Conservation (phyloP, 2,888 invertebrate species). For the Dioctria rufipes region DNA sequence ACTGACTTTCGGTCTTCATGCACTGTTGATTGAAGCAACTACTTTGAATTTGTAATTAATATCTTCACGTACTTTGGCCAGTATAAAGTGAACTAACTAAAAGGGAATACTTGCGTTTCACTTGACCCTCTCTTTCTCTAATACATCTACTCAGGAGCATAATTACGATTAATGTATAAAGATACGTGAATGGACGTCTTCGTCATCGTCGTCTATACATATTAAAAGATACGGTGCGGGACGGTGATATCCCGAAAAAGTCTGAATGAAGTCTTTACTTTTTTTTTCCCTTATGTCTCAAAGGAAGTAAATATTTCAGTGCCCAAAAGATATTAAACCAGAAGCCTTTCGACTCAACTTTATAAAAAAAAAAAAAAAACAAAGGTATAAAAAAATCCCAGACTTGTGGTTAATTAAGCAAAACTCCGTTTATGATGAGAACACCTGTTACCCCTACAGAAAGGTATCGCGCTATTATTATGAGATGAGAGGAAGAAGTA, state of each 20-base stretch:
- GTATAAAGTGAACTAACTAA: neutral
- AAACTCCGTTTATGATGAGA: conserved; percentile 54
- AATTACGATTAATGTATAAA: conserved; percentile 14
- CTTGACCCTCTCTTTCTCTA: neutral
- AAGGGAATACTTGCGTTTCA: conserved; percentile 6
- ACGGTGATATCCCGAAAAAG: neutral
- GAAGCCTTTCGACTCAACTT: conserved; percentile 2
- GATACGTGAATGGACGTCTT: neutral
- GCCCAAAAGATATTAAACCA: neutral
- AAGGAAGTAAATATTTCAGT: conserved; percentile 36
- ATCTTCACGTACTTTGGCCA: conserved; percentile 13
- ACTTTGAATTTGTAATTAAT: conserved; percentile 59
- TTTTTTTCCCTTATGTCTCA: neutral
- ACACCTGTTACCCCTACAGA: conserved; percentile 21
- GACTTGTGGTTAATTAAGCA: conserved; percentile 55
- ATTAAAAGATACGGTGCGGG: neutral
- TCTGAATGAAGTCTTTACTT: conserved; percentile 23
- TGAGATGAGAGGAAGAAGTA: neutral
- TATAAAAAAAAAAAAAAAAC: neutral
- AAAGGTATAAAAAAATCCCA: neutral
- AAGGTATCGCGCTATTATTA: neutral
- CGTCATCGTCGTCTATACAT: neutral
- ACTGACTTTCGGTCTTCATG: conserved; percentile 37
- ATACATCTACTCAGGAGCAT: conserved; percentile 1
- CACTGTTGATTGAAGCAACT: conserved; percentile 49